Base-by-base conservation (phyloP, 2,113 vertebrate genomes). In the Xerus inauris region DNA sequence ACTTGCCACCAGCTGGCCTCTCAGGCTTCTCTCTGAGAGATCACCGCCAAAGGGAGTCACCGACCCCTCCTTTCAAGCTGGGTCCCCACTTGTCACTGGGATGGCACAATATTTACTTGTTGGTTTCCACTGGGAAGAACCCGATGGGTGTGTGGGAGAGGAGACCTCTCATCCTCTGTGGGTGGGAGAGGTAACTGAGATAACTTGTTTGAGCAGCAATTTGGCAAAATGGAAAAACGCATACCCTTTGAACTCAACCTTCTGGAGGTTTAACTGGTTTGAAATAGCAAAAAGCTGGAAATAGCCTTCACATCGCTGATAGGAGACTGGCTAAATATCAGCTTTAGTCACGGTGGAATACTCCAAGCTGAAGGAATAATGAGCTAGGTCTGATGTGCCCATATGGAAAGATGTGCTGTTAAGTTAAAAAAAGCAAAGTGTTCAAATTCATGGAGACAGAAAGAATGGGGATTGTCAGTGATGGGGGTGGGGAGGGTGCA, bases 341-440 rank as follows among this genome's bases (percentile, higher is more conserved):
- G 87, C 22, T 38, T 26, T 12, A n/a, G 45, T 85, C 30, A n/a
- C 35, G 35, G 47, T 4, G 47, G 71, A 87, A 32, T 24, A 8
- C n/a, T 8, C 22, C 1, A 38, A 42, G 73, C 67, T 42, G 59
- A 20, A 54, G 62, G 26, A 77, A 77, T 0, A 88, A 69, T n/a
- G 32, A 42, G 67, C 24, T 7, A 40, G 47, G 81, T 40, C 10
- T 1, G 6, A 42, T 0, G 3, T 14, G n/a, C 62, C 57, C 72
- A 4, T 0, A 0, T 12, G 67, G 83, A 80, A 47, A 82, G 84
- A 49, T 4, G 26, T 22, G 32, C 38, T 45, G 47, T 30, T 51
- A 80, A 76, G 64, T 73, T 64, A 35, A 42, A 93, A 89, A 72
- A 69, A 54, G n/a, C 40, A 54, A 88, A 77, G 65, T 59, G 35